Evolutionary conservation across 2,113 vertebrate genomes (phyloP).

Genomic region (Thalassarche chlororhynchos): DNA sequence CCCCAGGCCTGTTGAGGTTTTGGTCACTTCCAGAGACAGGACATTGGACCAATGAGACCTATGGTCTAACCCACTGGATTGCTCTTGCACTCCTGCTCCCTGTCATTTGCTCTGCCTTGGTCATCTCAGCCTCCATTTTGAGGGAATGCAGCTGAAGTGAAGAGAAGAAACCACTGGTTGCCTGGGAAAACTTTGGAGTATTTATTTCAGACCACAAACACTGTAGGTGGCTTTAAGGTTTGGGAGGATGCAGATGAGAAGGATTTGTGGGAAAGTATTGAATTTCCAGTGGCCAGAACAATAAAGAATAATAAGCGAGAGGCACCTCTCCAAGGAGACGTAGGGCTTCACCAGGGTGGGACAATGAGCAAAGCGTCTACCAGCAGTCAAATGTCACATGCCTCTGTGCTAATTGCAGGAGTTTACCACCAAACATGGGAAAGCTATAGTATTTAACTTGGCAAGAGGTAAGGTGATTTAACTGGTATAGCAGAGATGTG

Average conservation of each 20-base stretch:
- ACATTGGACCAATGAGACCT: neutral
- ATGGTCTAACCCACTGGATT: neutral
- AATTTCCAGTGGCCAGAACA: slow-evolving; percentile 23
- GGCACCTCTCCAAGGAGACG: neutral
- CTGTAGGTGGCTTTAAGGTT: slow-evolving; percentile 42
- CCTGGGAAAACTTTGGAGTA: neutral
- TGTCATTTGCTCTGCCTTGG: neutral
- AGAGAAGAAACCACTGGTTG: neutral
- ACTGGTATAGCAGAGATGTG: slow-evolving; percentile 39
- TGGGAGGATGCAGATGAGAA: slow-evolving; percentile 4
- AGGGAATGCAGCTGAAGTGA: neutral
- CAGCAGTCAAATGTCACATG: slow-evolving; percentile 16
- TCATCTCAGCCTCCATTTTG: neutral
- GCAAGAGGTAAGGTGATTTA: slow-evolving; percentile 36
- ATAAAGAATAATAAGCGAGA: neutral
- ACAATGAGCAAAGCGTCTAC: neutral
- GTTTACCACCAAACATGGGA: slow-evolving; percentile 45
- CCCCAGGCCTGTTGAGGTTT: neutral
- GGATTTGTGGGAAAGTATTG: slow-evolving; percentile 19
- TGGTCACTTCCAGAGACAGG: neutral
- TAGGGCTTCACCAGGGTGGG: neutral
- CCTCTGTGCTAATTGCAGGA: slow-evolving; percentile 15
- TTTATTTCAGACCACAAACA: slow-evolving; percentile 36
- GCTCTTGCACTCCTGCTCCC: neutral
- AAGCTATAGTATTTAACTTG: slow-evolving; percentile 41